A percentile compares a stretch with the other conserved stretches of the same genome.
These are phyloP conservation scores for Drosophila tropicalis DNA, from an alignment of 1,140 invertebrate species.

Conservation along the genomic window DNA sequence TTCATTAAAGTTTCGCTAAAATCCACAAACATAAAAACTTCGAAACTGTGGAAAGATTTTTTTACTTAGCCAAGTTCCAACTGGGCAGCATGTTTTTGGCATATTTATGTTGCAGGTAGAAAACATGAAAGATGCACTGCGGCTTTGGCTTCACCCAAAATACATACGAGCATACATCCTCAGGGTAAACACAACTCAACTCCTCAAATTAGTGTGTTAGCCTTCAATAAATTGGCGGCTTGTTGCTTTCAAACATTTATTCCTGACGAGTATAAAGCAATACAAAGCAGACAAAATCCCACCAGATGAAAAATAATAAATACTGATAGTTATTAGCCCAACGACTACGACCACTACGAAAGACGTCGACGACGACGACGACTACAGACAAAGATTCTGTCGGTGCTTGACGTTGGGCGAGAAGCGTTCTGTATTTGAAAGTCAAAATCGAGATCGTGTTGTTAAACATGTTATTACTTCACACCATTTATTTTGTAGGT, in stretches of 20 bases:
- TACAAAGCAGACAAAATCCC: conserved; percentile 61
- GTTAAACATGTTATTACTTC: conserved; percentile 57
- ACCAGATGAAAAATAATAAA: conserved; percentile 59
- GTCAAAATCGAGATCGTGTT: conserved; percentile 46
- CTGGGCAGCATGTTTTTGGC: conserved; percentile 43
- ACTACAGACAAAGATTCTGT: conserved; percentile 60
- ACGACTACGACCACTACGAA: conserved; percentile 34
- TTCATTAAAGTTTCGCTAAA: not conserved
- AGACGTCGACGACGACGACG: conserved; percentile 24
- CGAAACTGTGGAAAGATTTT: no score
- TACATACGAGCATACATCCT: conserved; percentile 60
- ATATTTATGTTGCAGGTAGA: conserved; percentile 49
- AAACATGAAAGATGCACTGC: conserved; percentile 49
- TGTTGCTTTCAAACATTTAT: conserved; percentile 78
- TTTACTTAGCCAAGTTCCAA: conserved; percentile 51
- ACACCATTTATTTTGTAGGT: conserved; percentile 29
- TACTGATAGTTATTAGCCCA: conserved; percentile 60
- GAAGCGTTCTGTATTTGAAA: conserved; percentile 37
- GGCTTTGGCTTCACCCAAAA: conserved; percentile 37
- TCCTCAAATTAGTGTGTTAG: conserved; percentile 77
- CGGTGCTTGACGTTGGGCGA: conserved; percentile 32
- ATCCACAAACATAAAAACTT: not conserved
- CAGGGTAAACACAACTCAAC: conserved; percentile 75
- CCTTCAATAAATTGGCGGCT: conserved; percentile 77
- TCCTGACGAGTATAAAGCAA: conserved; percentile 62